Percentiles rank a stretch among this genome's conserved stretches.
Evolutionary conservation across 2,888 invertebrate species (phyloP).

Genomic region (Charanyca ferruginea): DNA sequence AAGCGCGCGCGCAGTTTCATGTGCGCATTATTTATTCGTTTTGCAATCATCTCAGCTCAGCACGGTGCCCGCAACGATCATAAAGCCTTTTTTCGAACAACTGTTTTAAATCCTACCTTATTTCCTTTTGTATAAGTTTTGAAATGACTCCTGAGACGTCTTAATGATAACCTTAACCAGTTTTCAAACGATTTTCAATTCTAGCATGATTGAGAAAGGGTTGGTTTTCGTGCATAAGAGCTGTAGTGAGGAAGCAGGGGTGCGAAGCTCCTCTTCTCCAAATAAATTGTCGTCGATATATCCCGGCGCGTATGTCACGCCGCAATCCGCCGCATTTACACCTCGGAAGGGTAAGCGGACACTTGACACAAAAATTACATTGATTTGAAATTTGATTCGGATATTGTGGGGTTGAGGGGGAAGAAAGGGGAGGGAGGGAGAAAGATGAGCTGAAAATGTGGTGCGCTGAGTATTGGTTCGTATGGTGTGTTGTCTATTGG

Average conservation of each 20-base stretch:
- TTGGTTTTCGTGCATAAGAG: slow-evolving; percentile 53
- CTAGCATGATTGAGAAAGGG: slow-evolving; percentile 15
- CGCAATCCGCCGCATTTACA: slow-evolving; percentile 85
- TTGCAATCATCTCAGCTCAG: slow-evolving; percentile 68
- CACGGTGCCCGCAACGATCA: slow-evolving; percentile 61
- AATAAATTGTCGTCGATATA: slow-evolving; percentile 87
- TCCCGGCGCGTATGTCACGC: slow-evolving; percentile 84
- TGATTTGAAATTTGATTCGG: slow-evolving; percentile 51
- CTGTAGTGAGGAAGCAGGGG: slow-evolving; percentile 66
- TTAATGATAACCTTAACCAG: slow-evolving; percentile 44
- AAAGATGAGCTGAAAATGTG: background rate
- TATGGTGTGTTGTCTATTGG: background rate
- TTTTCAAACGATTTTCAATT: slow-evolving; percentile 23
- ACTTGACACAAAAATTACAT: slow-evolving; percentile 57
- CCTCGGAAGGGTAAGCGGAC: slow-evolving; percentile 74
- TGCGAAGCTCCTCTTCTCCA: slow-evolving; percentile 72
- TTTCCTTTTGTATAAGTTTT: slow-evolving; percentile 45
- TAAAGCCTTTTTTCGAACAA: slow-evolving; percentile 47
- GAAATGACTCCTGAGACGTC: slow-evolving; percentile 59
- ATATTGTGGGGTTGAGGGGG: slow-evolving; percentile 10
- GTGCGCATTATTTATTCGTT: slow-evolving; percentile 65
- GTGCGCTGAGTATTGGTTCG: background rate
- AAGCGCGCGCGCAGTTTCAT: slow-evolving; percentile 60
- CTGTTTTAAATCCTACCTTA: slow-evolving; percentile 33
- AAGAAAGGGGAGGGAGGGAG: background rate